phyloP scores from a whole-genome alignment of 2,888 invertebrate genomes.

The Zelleria hepariella region DNA sequence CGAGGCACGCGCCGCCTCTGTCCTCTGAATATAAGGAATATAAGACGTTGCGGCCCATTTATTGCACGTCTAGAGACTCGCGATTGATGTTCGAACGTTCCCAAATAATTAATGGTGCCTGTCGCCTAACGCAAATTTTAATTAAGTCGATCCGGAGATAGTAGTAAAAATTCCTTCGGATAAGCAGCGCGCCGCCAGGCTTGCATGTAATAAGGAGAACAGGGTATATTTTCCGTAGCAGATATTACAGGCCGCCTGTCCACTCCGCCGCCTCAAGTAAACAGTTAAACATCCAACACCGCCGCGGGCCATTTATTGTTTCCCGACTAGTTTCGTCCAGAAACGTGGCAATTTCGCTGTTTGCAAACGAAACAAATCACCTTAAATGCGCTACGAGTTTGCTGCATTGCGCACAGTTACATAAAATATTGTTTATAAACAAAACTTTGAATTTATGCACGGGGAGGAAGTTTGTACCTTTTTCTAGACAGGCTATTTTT shows the following conservation, averaged over 20 bases:
- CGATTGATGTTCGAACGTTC: slow-evolving; percentile 54
- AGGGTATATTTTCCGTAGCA: background rate
- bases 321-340: slow-evolving; percentile 27
- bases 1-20: slow-evolving; percentile 58
- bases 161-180: background rate
- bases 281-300: slow-evolving; percentile 13
- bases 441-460: slow-evolving; percentile 2
- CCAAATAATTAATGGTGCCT: slow-evolving; percentile 56
- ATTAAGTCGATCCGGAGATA: slow-evolving; percentile 26
- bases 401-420: slow-evolving; percentile 42
- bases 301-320: slow-evolving; percentile 33
- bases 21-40: slow-evolving; percentile 64
- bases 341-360: slow-evolving; percentile 24
- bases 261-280: slow-evolving; percentile 4
- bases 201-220: background rate
- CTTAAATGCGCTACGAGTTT: slow-evolving; percentile 40
- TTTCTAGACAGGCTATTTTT: background rate
- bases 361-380: slow-evolving; percentile 51
- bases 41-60: slow-evolving; percentile 40
- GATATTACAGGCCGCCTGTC: background rate
- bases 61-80: slow-evolving; percentile 44
- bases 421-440: slow-evolving; percentile 19
- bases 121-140: slow-evolving; percentile 51
- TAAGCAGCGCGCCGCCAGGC: background rate
- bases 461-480: background rate